Conservation (phyloP, 1,140 invertebrate genomes). For the Adelges cooleyi region DNA sequence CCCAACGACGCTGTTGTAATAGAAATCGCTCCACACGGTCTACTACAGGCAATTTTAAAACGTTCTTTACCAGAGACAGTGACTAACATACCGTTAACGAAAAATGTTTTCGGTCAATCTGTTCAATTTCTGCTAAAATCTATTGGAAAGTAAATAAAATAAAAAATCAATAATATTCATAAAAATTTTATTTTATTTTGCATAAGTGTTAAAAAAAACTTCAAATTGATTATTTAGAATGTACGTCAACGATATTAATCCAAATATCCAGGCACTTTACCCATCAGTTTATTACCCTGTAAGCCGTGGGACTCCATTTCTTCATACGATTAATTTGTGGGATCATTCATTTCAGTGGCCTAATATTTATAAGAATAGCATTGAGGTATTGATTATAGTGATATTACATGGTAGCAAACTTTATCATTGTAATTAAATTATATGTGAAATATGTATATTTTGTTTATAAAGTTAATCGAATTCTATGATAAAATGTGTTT, state of each 20-base stretch:
- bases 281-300: conserved; percentile 55
- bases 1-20: conserved; percentile 47
- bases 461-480: no score
- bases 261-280: conserved; percentile 49
- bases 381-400: no score
- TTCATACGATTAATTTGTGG: conserved; percentile 59
- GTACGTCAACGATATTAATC: conserved; percentile 51
- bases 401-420: no score
- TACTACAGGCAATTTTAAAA: conserved; percentile 49
- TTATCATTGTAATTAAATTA: no score
- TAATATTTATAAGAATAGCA: no score
- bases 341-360: conserved; percentile 43
- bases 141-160: conserved; percentile 44
- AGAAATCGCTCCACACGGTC: conserved; percentile 48
- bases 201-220: no score
- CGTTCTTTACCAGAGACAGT: conserved; percentile 42
- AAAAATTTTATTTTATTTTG: conserved; percentile 19
- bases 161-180: no score
- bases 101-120: conserved; percentile 41
- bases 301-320: conserved; percentile 56
- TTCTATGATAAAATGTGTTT: no score
- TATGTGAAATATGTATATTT: no score
- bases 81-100: conserved; percentile 47
- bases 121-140: conserved; percentile 41
- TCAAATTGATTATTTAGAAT: no score